Evolutionary conservation across 2,888 invertebrate species (phyloP), one percentile per base, ranked within the genome.

Genomic region (Diplolepis rosae): DNA sequence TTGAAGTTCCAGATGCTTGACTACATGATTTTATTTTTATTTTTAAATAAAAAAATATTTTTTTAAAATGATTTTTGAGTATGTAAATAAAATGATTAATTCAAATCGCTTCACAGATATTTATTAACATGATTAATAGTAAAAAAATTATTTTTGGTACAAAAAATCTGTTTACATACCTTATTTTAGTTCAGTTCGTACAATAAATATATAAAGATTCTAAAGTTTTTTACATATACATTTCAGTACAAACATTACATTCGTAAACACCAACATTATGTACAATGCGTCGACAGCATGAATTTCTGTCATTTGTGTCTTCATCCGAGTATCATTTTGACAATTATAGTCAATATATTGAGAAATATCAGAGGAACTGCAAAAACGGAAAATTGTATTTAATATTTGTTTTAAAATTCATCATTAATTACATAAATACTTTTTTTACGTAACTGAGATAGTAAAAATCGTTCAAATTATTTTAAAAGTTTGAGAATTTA

Each of bases 321-420:
- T 91, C 90, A 98, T 87, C 98, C 98, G 79, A 98, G 91, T 83
- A 98, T 89, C 82, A 98, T 89, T 89, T 98, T 98, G 87, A 98
- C 92, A 82, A 95, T 82, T 88, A 98, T 97, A 70, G 95, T 95
- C 77, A 96, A 85, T 80, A 96, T 91, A 88, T 98, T 98, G 70
- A 98, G 91, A 80, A 97, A 93, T 89, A 98, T 98, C 77, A 98
- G 90, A 11, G 98, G 98, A 92, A 98, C 98, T 98, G 95, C 85
- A 90, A 89, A 90, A 89, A 84, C 78, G 78, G 80, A 76, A 75
- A 75, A 74, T 74, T 76, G 22, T 65, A 70, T 42, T 73, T 72
- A 45, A 65, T 52, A 66, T 45, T 71, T 32, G 22, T 68, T 11
- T 32, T 32, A n/a, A n/a, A n/a, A n/a, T n/a, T n/a, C n/a, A n/a